Evolutionary conservation across 2,797 vertebrate species (phyloP), one percentile per base, ranked within the genome.

Genomic region (Premnoplex brunnescens): DNA sequence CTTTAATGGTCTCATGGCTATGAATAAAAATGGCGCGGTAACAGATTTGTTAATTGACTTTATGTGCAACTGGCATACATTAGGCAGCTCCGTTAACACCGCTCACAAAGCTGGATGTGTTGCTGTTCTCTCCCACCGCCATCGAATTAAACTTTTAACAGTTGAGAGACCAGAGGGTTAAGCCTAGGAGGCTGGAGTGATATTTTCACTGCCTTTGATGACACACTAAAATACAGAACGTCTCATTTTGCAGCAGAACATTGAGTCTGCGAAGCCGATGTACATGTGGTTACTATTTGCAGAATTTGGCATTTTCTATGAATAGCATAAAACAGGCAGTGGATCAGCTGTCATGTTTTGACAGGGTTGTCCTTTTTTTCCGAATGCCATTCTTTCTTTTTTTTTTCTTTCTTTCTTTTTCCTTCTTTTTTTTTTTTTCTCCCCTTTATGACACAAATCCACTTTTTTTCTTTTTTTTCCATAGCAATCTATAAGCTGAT

Each of bases 281-380:
- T 97, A 95, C 97, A 96, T 97, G 97, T 97, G 97, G 97, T 97
- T 98, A 97, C 98, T 98, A 97, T 98, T 98, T 98, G 97, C 96
- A 97, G 98, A 97, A 98, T 97, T 89, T 98, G 98, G 98, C 98
- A 97, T 98, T 98, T 98, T 98, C 97, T 97, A 96, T 95, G 98
- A 98, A 97, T 97, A 98, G 98, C 95, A 95, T 96, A 97, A 98
- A 98, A 91, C 96, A 97, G 97, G 97, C 97, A 97, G 97, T 92
- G 94, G 97, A 97, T 97, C 95, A 68, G 96, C 97, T 97, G 97
- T 98, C 96, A 96, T 97, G 95, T 98, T 98, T 97, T 98, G 97
- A 98, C 98, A 98, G 97, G 94, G 97, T 97, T 98, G 97, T 98
- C 97, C 97, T 97, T 97, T 97, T 96, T 97, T 96, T 85, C 76